These are phyloP conservation scores for Zenarchopterus dispar DNA, from an alignment of 2,797 vertebrate species.

Conservation along the genomic window DNA sequence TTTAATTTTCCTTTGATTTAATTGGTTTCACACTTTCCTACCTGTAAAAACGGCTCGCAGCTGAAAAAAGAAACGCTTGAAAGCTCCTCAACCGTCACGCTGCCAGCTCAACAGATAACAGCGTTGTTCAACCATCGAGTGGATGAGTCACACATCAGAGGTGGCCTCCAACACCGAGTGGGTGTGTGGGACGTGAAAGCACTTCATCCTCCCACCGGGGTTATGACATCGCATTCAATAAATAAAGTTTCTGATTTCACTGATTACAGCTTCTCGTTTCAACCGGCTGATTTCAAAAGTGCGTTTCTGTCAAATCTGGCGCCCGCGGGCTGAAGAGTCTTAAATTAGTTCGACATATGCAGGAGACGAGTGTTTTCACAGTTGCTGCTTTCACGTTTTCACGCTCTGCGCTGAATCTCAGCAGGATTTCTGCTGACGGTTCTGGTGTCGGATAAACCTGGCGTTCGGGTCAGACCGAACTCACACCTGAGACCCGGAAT, in stretches of 20 bases:
- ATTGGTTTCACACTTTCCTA: too few relatives aligned
- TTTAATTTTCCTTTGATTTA: too few relatives aligned
- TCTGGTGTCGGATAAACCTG: slow-evolving; percentile 6
- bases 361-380: slow-evolving; percentile 65
- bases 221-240: slow-evolving; percentile 12
- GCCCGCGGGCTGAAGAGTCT: slow-evolving; percentile 28
- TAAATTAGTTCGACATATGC: slow-evolving; percentile 65
- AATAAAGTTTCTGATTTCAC: slow-evolving; percentile 35
- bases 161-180: slow-evolving; percentile 32
- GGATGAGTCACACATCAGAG: slow-evolving; percentile 55
- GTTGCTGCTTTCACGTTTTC: slow-evolving; percentile 60
- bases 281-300: not conserved
- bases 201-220: slow-evolving; percentile 49
- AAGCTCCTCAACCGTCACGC: too few relatives aligned
- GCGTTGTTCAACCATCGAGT: slow-evolving; percentile 13
- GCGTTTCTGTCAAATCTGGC: slow-evolving; percentile 19
- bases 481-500: too few relatives aligned
- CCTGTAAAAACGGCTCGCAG: too few relatives aligned
- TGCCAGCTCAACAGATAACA: too few relatives aligned
- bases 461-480: too few relatives aligned
- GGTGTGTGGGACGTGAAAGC: slow-evolving; percentile 38
- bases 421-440: slow-evolving; percentile 41
- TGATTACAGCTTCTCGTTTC: not conserved
- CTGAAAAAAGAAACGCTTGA: too few relatives aligned
- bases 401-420: slow-evolving; percentile 49